phyloP scores from a whole-genome alignment of 1,140 invertebrate species.

The Drosophila azteca region DNA sequence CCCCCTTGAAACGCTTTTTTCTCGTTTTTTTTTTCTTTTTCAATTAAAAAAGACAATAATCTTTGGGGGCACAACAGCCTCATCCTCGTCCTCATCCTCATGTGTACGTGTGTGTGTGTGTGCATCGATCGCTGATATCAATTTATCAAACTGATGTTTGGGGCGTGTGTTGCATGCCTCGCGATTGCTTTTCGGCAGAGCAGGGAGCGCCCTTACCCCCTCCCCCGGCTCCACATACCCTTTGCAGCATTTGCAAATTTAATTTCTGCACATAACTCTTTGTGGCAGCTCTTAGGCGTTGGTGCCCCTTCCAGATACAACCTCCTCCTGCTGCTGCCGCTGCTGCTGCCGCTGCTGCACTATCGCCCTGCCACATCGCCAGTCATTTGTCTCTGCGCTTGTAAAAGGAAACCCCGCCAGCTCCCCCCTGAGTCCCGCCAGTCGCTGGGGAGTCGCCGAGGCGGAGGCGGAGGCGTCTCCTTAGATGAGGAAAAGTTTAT shows the following conservation, averaged over 20 bases:
- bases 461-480: slow-evolving; percentile 12
- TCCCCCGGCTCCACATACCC: slow-evolving; percentile 6
- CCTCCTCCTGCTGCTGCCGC: slow-evolving; percentile 27
- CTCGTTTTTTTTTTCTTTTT: slow-evolving; percentile 47
- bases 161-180: slow-evolving; percentile 65
- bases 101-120: background rate
- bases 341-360: background rate
- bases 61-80: slow-evolving; percentile 36
- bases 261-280: slow-evolving; percentile 77
- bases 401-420: slow-evolving; percentile 48
- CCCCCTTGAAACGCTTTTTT: too few species aligned
- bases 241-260: slow-evolving; percentile 70
- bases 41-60: slow-evolving; percentile 81
- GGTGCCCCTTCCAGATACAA: slow-evolving; percentile 27
- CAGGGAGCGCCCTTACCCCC: slow-evolving; percentile 8
- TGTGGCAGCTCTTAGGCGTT: slow-evolving; percentile 73
- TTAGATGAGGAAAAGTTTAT: slow-evolving; percentile 60
- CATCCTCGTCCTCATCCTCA: too few species aligned
- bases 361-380: slow-evolving; percentile 62
- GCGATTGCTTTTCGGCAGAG: slow-evolving; percentile 77
- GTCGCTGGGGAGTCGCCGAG: slow-evolving; percentile 4
- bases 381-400: slow-evolving; percentile 78
- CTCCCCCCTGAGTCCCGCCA: background rate
- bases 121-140: slow-evolving; percentile 78
- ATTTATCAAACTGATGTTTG: slow-evolving; percentile 81